A percentile compares a stretch with the other conserved stretches of the same genome.
These are phyloP conservation scores for Potamarius usumacintae DNA, from an alignment of 2,113 vertebrate genomes.

Conservation along the genomic window DNA sequence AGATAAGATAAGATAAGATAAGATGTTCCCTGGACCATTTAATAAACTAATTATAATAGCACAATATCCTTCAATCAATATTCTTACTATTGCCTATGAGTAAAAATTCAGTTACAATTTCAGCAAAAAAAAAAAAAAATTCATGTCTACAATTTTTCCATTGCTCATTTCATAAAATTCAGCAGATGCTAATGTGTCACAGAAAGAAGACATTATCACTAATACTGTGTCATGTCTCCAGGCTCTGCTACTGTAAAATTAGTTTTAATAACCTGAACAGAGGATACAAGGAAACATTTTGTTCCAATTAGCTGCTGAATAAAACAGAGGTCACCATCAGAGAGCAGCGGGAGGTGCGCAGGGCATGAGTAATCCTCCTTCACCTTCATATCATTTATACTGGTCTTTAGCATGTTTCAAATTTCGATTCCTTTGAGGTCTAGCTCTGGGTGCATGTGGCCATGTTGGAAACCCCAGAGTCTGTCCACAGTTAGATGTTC, in stretches of 20 bases:
- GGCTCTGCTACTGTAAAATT: conserved; percentile 36
- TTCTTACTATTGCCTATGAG: not conserved
- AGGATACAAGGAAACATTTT: conserved; percentile 64
- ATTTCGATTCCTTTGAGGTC: conserved; percentile 31
- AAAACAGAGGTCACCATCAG: conserved; percentile 59
- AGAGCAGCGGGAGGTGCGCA: conserved; percentile 15
- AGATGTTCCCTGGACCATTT: not conserved
- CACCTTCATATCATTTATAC: conserved; percentile 53
- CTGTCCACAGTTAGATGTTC: conserved; percentile 30
- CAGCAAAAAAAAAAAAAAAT: not conserved
- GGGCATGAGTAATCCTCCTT: conserved; percentile 35
- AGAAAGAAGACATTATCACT: conserved; percentile 26
- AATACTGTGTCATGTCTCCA: conserved; percentile 9
- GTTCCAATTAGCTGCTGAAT: conserved; percentile 69
- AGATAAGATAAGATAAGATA: not conserved
- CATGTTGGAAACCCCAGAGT: conserved; percentile 26
- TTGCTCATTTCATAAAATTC: conserved; percentile 55
- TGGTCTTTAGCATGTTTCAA: conserved; percentile 32
- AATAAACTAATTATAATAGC: not conserved
- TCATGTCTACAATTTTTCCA: not conserved
- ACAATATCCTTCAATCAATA: not conserved
- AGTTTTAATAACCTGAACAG: conserved; percentile 50
- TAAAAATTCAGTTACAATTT: too few relatives aligned
- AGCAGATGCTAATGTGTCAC: conserved; percentile 54
- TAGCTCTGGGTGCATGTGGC: conserved; percentile 5